Evolutionary conservation across 2,888 invertebrate genomes (phyloP), one percentile per base, ranked within the genome.

Genomic region (Agelastica alni): DNA sequence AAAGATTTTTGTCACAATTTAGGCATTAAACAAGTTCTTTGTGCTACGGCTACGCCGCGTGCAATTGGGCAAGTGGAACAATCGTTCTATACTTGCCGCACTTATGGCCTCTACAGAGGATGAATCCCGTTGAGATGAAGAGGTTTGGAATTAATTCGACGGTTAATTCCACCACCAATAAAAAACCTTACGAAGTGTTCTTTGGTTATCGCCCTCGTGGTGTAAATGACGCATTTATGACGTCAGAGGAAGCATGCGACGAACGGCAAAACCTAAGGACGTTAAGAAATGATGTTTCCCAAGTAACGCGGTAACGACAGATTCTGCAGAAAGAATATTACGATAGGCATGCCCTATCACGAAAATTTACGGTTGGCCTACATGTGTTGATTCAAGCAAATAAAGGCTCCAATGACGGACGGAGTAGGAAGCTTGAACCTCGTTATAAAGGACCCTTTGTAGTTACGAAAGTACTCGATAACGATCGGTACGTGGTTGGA

Each of bases 31-130:
- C 37, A 31, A 12, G 62, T 65, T 5, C 52, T 59, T 2, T 60
- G 57, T 53, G 63, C 67, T 10, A 65, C 64, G 2, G 58, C 68
- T 0, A 66, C 67, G 14, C 63, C 63, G 3, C 30, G 67, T 10
- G 65, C 67, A 1, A 68, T 56, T 53, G 17, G 18, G 10, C n/a
- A 37, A n/a, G 10, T 16, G 2, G 17, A 18, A 18, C 16, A 10
- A 18, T 39, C 14, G 39, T 20, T 4, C 20, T 10, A 20, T 18
- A 9, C 39, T 67, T 10, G 39, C 55, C 5, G 51, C 59, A 2
- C n/a, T 66, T 3, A 39, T 46, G n/a, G 45, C 63, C 5, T 51
- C 56, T 3, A 42, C 43, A 9, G 53, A 58, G 3, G 54, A 61
- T 9, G 66, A 65, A 54, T 39, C 14, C 5, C 53, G 52, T 30